Base-by-base conservation (phyloP, 2,113 vertebrate species). In the Clarias batrachus region DNA sequence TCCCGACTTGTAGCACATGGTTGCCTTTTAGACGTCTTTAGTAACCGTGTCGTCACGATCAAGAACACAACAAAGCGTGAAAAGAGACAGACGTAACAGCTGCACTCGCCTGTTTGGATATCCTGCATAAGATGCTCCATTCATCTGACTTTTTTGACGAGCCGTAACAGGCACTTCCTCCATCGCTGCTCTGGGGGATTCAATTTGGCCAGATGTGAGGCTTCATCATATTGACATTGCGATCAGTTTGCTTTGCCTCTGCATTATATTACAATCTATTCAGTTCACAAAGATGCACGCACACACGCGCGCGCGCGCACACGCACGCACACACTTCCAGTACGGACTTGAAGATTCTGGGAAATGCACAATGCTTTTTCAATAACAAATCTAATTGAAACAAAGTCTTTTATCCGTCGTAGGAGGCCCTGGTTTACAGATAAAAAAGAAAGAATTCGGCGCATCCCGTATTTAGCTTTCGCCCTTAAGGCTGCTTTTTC, bases 281-380 rank as follows among this genome's bases (percentile, higher is more conserved):
- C 27, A 41, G 48, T 33, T 4, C 27, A 37, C n/a, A 57, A 52
- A 30, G 25, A 57, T n/a, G 30, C 74, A 65, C 66, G 30, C 65
- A 68, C 65, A 68, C 66, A 70, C 27, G 33, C 27, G 33, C 12
- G 33, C 66, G 33, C 27, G 30, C 66, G 30, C 27, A 70, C 65
- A 68, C 65, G 27, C 65, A 30, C 65, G 27, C 65, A 68, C 66
- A 33, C 27, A 19, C 52, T 79, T 79, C 77, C 56, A 62, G 54
- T 68, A 17, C 80, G 68, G 83, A 37, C 68, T 73, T 59, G 11
- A 65, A 65, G 73, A 78, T 78, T 85, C 83, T 85, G n/a, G 19
- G 84, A 85, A 85, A n/a, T 48, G 41, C 30, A 4, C 41, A 54
- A 25, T 84, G 21, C 83, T 62, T 84, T 84, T 84, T 77, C 70